phyloP scores from a whole-genome alignment of 2,888 invertebrate species.

The Heliothis peltigera region DNA sequence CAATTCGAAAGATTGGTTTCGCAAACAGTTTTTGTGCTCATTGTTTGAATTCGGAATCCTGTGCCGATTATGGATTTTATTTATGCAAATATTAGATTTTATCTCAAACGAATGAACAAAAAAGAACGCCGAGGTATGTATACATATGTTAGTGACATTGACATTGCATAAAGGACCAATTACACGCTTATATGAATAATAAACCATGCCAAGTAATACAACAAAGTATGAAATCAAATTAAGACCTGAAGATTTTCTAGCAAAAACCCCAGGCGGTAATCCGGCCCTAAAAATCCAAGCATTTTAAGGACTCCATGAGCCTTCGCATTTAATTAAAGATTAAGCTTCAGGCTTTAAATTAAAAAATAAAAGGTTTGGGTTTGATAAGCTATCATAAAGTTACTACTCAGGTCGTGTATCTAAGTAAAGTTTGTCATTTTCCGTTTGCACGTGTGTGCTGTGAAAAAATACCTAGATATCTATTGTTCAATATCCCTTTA shows the following conservation, averaged over 20 bases:
- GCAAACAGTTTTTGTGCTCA: constrained; percentile 44
- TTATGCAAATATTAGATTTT: constrained; percentile 18
- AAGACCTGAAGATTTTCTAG: neutral
- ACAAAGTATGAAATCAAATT: neutral
- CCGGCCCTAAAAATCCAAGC: neutral
- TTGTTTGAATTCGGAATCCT: constrained; percentile 22
- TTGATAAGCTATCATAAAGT: neutral
- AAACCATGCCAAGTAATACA: too few relatives aligned
- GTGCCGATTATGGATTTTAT: constrained; percentile 11
- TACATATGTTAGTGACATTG: constrained; percentile 2
- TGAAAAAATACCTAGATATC: too few relatives aligned
- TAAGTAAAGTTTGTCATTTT: too few relatives aligned
- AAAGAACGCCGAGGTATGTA: neutral
- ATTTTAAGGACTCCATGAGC: neutral
- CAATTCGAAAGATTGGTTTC: constrained; percentile 59
- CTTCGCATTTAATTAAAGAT: neutral
- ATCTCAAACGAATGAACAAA: constrained; percentile 3
- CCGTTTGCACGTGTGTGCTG: too few relatives aligned
- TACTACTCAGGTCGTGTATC: neutral
- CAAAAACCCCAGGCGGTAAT: neutral
- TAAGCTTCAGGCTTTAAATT: neutral
- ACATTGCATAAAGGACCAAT: neutral
- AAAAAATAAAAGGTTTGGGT: neutral
- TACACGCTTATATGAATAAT: neutral
- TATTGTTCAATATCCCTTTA: too few relatives aligned